Percentiles rank a stretch among this genome's conserved stretches.
These are phyloP conservation scores for Thysanoteuthis rhombus DNA, from an alignment of 2,888 invertebrate species.

Conservation along the genomic window DNA sequence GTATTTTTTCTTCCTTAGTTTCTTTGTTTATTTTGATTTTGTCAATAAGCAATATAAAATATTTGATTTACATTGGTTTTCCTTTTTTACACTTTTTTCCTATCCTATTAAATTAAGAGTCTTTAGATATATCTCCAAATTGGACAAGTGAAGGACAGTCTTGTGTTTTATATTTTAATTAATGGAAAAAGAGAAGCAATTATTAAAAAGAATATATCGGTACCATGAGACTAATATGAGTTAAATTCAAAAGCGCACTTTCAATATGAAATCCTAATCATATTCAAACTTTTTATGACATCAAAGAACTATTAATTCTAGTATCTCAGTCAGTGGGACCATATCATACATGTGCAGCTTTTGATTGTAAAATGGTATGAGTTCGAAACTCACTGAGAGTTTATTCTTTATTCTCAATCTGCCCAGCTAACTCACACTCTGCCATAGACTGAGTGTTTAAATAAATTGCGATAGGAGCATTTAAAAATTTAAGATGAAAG, in stretches of 20 bases:
- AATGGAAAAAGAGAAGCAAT: background rate
- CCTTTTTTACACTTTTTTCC: background rate
- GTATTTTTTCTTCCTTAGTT: too few relatives aligned
- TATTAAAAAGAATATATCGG: background rate
- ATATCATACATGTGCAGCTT: too few relatives aligned
- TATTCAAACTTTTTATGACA: background rate
- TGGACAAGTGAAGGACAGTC: background rate
- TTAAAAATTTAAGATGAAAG: too few relatives aligned
- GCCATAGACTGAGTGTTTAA: too few relatives aligned
- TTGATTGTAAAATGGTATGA: too few relatives aligned
- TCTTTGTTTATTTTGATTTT: too few relatives aligned
- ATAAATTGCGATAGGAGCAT: too few relatives aligned
- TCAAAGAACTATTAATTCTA: background rate
- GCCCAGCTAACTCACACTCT: too few relatives aligned
- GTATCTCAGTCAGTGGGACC: too few relatives aligned
- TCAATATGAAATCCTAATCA: background rate
- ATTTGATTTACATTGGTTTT: background rate
- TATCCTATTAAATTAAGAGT: background rate
- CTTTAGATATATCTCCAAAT: background rate
- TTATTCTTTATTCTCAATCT: too few relatives aligned
- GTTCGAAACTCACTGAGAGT: too few relatives aligned
- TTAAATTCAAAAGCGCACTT: background rate
- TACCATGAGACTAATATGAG: background rate
- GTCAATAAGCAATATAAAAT: too few relatives aligned
- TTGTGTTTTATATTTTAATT: background rate